Base-by-base conservation (phyloP, 2,888 invertebrate genomes). In the Blomia tropicalis region DNA sequence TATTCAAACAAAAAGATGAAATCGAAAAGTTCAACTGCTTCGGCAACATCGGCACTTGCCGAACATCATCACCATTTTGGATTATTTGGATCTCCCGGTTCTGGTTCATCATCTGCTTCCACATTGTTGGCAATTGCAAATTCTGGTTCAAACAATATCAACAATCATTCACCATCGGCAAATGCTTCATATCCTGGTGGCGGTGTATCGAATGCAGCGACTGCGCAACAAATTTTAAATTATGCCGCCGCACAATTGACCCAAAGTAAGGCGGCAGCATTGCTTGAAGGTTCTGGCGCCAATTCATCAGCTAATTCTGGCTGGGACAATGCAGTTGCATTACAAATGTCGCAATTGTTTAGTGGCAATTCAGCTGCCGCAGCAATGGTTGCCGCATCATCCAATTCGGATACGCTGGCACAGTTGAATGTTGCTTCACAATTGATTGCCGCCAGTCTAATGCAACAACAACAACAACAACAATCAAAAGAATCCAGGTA, bases 351-450 rank as follows among this genome's bases (percentile, higher is more conserved):
- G 7, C 36, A 36, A 36, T 17, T 36, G 7, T 36, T 36, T 36
- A 17, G 36, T 7, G 7, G 7, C 7, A 47, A 47, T 47, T 47
- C 51, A n/a, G 51, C 22, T 27, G 22, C 23, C 7, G 27, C 23
- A 7, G n/a, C n/a, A n/a, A n/a, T n/a, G n/a, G n/a, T 17, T n/a
- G 51, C 51, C 11, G 51, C 51, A 19, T 7, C 51, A 36, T 7
- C 36, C 36, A 36, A 36, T 36, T 17, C 36, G 7, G 36, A 36
- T 7, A 36, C 36, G 5, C 22, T 47, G 7, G 51, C 51, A 7
- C 51, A 47, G 22, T n/a, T 47, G 2, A 56, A 56, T 25, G 56
- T 30, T 30, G 56, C 56, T 1, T 29, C 30, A 29, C 56, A 56
- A 25, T 25, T 56, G 29, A 27, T 56, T 23, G 56, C 56, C 29